Base-by-base conservation (phyloP, 35 echinoderm and acorn worm species). In the Acanthaster planci region DNA sequence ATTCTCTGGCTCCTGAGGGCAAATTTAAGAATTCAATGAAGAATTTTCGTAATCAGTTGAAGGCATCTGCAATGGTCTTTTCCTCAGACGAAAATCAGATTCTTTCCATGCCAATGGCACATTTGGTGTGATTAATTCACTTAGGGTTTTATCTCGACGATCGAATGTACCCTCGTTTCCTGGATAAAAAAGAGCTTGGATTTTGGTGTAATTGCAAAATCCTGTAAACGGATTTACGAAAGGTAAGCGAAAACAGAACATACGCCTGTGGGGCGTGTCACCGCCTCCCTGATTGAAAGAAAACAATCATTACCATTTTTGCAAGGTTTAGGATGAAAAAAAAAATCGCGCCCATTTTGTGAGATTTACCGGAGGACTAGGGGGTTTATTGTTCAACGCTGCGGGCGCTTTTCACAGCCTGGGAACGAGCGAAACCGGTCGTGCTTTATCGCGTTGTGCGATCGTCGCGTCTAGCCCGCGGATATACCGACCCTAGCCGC, bases 261-360 rank as follows among this genome's bases (percentile, higher is more conserved):
- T 72, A 6, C 34, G 30, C 64, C 64, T 72, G 10, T 10, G 6
- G 42, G 64, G 64, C 64, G 14, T 31, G 7, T 35, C 64, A 72
- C 64, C 22, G 64, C 34, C 30, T 34, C 64, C 64, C 8, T 31
- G 64, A 72, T 72, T 34, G 64, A 72, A 72, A 31, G 64, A 72
- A 72, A 72, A 72, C 64, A 72, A 72, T 72, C 64, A 72, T 72
- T 72, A 72, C 23, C 23, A 72, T 72, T 19, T 72, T 72, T 72
- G 22, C 10, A 72, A 47, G 42, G 42, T 4, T n/a, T 4, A 47
- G 42, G 42, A 47, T 4, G 42, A 26, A 29, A 72, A 29, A 72
- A 72, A 72, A 31, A 72, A 27, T 72, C 21, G 64, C 64, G 34
- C 64, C 64, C 64, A 72, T 72, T 72, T 72, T 67, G 18, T 15